Evolutionary conservation across 2,797 vertebrate genomes (phyloP), one percentile per base, ranked within the genome.

Genomic region (Danio jaintianensis): DNA sequence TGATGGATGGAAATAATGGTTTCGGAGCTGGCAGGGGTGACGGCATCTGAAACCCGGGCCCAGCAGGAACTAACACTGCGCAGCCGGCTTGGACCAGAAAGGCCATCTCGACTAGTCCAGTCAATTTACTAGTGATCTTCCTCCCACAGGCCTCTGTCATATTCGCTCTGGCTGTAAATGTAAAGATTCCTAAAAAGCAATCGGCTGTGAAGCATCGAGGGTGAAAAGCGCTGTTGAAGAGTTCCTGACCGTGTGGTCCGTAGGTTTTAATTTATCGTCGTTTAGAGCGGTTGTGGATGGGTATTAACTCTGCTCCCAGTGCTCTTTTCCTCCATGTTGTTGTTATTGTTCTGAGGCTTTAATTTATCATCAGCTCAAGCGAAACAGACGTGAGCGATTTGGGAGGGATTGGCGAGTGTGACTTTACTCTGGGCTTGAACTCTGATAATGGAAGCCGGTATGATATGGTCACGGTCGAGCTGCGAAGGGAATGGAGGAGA

Each of bases 331-430:
- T 55, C 66, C 3, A 16, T 85, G 82, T 84, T 84, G 83, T 84
- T 82, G 81, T 84, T 86, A 66, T 86, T 84, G 81, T 83, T 83
- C 80, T 68, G 62, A 71, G 73, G 55, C 75, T 87, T 86, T 85
- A 86, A 88, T 88, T 88, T 80, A 82, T 87, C 85, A 84, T 76
- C 85, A 62, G 82, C 69, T 80, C 79, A 84, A 80, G 81, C 71
- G 78, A 83, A 86, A 86, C 80, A 36, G 80, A 82, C 74, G 8
- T 10, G 71, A 81, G 45, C 42, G 56, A 74, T 74, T 84, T 71
- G 77, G 78, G 74, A 72, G 66, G 74, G 36, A 69, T 29, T 56
- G 42, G 63, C 9, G 75, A 78, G 75, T 29, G 56, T 71, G 78
- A 63, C 80, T 85, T 82, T 64, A 81, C 72, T 74, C 80, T 40